These are phyloP conservation scores for Crossaster papposus DNA, from an alignment of 53 echinoderm and acorn worm genomes.

Conservation along the genomic window DNA sequence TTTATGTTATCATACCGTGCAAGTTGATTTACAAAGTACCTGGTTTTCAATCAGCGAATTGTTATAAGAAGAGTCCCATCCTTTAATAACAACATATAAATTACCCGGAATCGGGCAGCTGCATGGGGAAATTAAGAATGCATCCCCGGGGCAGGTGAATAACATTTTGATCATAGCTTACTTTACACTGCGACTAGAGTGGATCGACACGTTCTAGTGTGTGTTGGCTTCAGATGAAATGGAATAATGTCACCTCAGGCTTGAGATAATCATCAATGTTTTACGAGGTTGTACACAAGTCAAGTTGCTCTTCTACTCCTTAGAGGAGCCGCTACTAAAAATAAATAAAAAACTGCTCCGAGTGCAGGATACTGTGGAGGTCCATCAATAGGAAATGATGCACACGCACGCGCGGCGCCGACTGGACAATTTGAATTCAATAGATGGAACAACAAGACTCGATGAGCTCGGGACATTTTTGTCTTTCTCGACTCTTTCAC, in stretches of 20 bases:
- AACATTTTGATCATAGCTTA: neutral
- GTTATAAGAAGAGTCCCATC: neutral
- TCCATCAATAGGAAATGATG: neutral
- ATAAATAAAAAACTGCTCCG: neutral
- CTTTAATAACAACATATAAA: neutral
- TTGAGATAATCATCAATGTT: conserved; percentile 4
- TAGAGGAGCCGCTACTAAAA: neutral
- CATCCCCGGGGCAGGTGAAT: neutral
- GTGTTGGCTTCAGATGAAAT: neutral
- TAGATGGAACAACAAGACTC: neutral
- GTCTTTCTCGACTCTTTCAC: neutral
- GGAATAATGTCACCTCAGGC: neutral
- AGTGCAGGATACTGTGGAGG: neutral
- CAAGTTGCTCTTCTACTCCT: neutral
- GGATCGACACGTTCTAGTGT: neutral
- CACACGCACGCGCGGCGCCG: neutral
- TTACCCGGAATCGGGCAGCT: neutral
- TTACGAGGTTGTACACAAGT: neutral
- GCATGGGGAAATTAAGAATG: neutral
- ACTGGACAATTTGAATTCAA: neutral
- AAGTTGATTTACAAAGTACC: too few species aligned
- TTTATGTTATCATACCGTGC: too few species aligned
- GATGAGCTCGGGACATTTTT: neutral
- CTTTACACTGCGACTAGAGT: neutral
- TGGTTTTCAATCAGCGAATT: neutral